Percentiles rank a stretch among this genome's conserved stretches.
Conservation (phyloP, 2,113 vertebrate species). For the Leucosticte australis region DNA sequence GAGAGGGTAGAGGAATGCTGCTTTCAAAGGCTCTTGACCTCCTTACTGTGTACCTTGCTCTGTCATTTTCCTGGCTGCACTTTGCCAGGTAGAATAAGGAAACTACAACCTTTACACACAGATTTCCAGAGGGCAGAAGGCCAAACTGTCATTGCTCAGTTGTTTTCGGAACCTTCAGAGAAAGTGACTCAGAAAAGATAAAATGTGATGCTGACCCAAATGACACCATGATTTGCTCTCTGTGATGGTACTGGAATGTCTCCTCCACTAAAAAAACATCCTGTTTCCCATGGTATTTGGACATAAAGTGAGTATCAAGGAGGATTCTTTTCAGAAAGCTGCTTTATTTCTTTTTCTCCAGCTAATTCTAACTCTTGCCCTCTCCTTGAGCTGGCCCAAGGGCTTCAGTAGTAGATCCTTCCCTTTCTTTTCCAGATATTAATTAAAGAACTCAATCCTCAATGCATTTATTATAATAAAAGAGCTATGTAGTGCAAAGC, state of each 20-base stretch:
- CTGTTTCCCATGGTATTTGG: background rate
- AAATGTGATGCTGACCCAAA: background rate
- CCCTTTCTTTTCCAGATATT: constrained; percentile 35
- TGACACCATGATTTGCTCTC: background rate
- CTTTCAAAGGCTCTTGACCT: background rate
- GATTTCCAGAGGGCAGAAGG: background rate
- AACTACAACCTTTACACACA: background rate
- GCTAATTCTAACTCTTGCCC: background rate
- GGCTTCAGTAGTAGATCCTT: background rate
- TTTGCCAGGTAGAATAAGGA: background rate
- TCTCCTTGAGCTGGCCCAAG: constrained; percentile 26
- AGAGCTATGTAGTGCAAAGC: background rate
- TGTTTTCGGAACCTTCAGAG: background rate
- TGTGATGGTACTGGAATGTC: background rate
- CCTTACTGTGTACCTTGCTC: background rate
- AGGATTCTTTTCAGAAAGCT: background rate
- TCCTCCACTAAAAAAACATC: background rate
- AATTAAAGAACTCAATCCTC: constrained; percentile 47
- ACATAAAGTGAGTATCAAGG: background rate
- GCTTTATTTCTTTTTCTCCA: background rate
- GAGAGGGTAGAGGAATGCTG: background rate
- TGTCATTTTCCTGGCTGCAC: background rate
- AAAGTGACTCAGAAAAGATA: background rate
- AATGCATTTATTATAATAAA: constrained; percentile 32
- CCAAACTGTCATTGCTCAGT: background rate